These are phyloP conservation scores for Rutpela maculata DNA, from an alignment of 2,888 invertebrate species.

Conservation along the genomic window DNA sequence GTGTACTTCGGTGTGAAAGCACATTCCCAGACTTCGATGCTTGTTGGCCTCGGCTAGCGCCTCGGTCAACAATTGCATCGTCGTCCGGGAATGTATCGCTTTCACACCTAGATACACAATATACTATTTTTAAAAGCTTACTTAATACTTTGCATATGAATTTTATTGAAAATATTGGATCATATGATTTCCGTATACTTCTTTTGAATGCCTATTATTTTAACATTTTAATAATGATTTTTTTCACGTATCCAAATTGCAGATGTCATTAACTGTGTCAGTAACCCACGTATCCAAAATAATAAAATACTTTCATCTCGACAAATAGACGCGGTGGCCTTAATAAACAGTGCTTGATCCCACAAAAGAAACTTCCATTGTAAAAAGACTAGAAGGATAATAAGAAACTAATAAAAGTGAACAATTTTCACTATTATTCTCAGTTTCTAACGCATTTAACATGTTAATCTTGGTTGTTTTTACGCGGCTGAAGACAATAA, in stretches of 20 bases:
- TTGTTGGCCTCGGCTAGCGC: no score
- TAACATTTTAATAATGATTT: background rate
- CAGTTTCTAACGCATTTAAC: constrained; percentile 25
- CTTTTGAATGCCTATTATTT: background rate
- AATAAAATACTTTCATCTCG: constrained; percentile 26
- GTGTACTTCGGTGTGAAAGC: no score
- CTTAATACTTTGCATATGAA: no score
- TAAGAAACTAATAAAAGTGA: constrained; percentile 29
- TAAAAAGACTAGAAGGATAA: constrained; percentile 13
- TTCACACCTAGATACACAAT: no score
- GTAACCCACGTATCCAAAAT: background rate
- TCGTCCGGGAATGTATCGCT: no score
- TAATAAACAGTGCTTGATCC: constrained; percentile 14
- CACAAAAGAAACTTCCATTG: constrained; percentile 30
- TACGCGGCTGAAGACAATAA: constrained; percentile 21
- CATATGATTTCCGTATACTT: no score
- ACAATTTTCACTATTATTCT: constrained; percentile 35
- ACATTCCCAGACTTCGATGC: no score
- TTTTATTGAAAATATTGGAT: no score
- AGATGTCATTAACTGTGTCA: background rate
- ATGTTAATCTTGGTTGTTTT: constrained; percentile 14
- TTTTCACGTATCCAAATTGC: background rate
- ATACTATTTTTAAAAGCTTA: no score
- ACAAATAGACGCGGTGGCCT: constrained; percentile 14
- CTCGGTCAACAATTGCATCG: no score